Conservation (phyloP, 2,113 vertebrate genomes). For the Taurulus bubalis region DNA sequence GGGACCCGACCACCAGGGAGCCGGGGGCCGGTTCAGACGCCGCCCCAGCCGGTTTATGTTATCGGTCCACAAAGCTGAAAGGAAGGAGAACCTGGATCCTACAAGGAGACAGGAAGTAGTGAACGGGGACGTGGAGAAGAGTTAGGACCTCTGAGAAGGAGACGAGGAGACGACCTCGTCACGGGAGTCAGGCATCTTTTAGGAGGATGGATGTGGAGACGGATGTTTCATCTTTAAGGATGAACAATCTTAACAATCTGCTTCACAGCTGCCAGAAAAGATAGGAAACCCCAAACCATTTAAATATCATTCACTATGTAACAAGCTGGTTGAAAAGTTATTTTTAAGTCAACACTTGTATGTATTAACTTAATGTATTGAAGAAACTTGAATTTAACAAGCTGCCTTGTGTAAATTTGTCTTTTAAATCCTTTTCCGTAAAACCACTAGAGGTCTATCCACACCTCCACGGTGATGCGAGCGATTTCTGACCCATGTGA, state of each 20-base stretch:
- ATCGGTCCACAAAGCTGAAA: constrained; percentile 11
- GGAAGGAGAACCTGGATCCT: constrained; percentile 67
- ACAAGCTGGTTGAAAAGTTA: too few relatives aligned
- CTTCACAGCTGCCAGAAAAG: not conserved
- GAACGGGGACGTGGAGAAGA: constrained; percentile 6
- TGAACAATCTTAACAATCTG: not conserved
- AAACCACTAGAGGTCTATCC: not conserved
- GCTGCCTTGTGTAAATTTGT: not conserved
- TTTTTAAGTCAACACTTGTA: too few relatives aligned
- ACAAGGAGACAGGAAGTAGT: constrained; percentile 46
- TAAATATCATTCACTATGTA: too few relatives aligned
- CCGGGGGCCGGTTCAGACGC: constrained; percentile 29
- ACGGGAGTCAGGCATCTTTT: constrained; percentile 12
- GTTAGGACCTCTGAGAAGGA: constrained; percentile 11
- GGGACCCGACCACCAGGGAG: constrained; percentile 1
- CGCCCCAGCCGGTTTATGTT: not conserved
- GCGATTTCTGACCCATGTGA: constrained; percentile 7
- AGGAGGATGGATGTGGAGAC: not conserved
- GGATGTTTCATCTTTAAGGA: not conserved
- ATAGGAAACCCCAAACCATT: too few relatives aligned
- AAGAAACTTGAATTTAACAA: not conserved
- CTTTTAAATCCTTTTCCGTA: not conserved
- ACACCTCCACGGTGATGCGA: not conserved
- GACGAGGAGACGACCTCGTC: not conserved
- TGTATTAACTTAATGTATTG: too few relatives aligned